Percentiles rank a stretch among this genome's conserved stretches.
phyloP scores from a whole-genome alignment of 2,113 vertebrate genomes.

The Numenius arquata region DNA sequence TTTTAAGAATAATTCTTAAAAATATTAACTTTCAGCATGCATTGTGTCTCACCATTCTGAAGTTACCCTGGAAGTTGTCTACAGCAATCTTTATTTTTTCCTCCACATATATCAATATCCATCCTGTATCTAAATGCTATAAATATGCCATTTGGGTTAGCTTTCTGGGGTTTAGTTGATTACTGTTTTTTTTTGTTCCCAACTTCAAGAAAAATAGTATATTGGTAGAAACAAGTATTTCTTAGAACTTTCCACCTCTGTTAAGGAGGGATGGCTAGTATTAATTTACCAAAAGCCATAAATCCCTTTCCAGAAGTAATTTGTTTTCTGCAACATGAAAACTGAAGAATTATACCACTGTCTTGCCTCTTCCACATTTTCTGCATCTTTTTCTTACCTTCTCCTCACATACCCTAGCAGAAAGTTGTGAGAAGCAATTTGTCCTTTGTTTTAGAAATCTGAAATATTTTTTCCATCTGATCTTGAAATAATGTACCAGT shows the following conservation, averaged over 20 bases:
- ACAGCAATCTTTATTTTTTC: not conserved
- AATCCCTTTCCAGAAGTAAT: not conserved
- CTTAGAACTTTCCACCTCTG: not conserved
- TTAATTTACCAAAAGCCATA: not conserved
- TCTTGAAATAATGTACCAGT: not conserved
- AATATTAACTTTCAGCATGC: not conserved
- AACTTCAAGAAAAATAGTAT: not conserved
- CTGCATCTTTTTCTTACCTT: not conserved
- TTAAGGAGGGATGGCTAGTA: not conserved
- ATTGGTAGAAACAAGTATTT: not conserved
- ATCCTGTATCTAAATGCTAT: not conserved
- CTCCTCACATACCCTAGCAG: not conserved
- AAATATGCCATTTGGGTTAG: not conserved
- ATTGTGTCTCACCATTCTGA: not conserved
- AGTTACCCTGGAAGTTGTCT: not conserved
- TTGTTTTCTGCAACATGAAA: not conserved
- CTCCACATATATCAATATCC: not conserved
- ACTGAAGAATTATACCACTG: not conserved
- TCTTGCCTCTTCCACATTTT: not conserved
- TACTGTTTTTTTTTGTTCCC: not conserved
- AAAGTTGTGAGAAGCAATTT: not conserved
- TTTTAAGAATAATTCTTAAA: not conserved
- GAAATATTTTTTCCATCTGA: not conserved
- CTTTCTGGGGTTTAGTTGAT: not conserved
- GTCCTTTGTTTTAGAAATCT: not conserved